Evolutionary conservation across 2,888 invertebrate genomes (phyloP), one percentile per base, ranked within the genome.

Genomic region (Ctenicera cuprea): DNA sequence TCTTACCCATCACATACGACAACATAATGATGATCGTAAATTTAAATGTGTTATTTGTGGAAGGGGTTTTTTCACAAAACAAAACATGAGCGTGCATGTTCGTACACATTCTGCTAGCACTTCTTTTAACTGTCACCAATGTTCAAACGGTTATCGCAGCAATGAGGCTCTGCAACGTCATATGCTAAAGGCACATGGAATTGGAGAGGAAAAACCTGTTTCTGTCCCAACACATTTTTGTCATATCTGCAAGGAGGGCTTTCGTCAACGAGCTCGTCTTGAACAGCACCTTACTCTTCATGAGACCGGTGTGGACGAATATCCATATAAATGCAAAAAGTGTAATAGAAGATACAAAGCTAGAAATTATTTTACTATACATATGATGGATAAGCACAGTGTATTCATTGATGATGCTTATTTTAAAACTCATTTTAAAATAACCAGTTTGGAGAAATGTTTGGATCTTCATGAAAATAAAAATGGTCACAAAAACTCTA

Each of bases 21-120:
- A 33, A 12, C 59, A 68, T 12, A 48, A 63, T 20, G 68, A 59
- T n/a, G 68, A 68, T 9, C 22, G 59, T 4, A 59, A 16, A 7
- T 59, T 22, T 16, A 57, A 57, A 41, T 68, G 68, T n/a, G 18
- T 11, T 12, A 37, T 68, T 3, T 68, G 68, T 12, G 48, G 48
- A 9, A 68, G 38, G 16, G 68, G 68, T 3, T 68, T 68, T 14
- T 68, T 22, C 14, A 68, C 68, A 16, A 68, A 68, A 4, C 59
- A 57, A 12, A 59, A 43, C 12, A 41, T 59, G 57, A 43, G 26
- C 7, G 20, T 43, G 7, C 68, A 68, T 26, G 5, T 68, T 4
- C 26, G 59, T 3, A 54, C 68, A n/a, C 68, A 68, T 33, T 57
- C 67, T 0, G 57, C 38, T 7, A 18, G 9, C 9, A 57, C 57